A percentile compares a stretch with the other conserved stretches of the same genome.
Evolutionary conservation across 2,113 vertebrate genomes (phyloP).

Genomic region (Hymenochirus boettgeri): DNA sequence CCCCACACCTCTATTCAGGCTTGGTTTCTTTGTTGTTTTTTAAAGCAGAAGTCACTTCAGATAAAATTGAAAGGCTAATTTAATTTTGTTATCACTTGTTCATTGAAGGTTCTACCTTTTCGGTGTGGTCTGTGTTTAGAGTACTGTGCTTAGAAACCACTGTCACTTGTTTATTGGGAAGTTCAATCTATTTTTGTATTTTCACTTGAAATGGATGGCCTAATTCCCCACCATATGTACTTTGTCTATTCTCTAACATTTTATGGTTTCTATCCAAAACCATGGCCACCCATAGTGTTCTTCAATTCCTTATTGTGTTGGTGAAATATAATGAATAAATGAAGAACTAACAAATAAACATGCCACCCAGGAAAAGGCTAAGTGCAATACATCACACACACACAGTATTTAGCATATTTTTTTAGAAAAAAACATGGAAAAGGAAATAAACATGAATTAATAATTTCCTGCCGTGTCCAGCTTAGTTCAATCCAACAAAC

Average conservation of each 20-base stretch:
- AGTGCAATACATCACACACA: not conserved
- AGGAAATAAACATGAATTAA: not conserved
- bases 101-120: not conserved
- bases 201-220: slow-evolving; percentile 3
- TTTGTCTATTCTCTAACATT: not conserved
- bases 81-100: not conserved
- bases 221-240: slow-evolving; percentile 24
- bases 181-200: slow-evolving; percentile 2
- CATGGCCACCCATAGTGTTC: slow-evolving; percentile 19
- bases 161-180: slow-evolving; percentile 6
- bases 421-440: not conserved
- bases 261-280: slow-evolving; percentile 3
- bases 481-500: not conserved
- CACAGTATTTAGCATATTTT: not conserved
- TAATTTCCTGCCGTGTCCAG: not conserved
- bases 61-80: too few species aligned
- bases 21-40: too few species aligned
- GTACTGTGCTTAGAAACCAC: slow-evolving; percentile 3
- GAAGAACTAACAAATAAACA: slow-evolving; percentile 15
- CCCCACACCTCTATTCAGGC: too few species aligned
- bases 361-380: slow-evolving; percentile 8
- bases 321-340: slow-evolving; percentile 5
- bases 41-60: too few species aligned
- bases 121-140: slow-evolving; percentile 7
- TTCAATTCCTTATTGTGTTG: slow-evolving; percentile 15